Base-by-base conservation (phyloP, 2,888 invertebrate genomes). In the Lucinisca nassula region DNA sequence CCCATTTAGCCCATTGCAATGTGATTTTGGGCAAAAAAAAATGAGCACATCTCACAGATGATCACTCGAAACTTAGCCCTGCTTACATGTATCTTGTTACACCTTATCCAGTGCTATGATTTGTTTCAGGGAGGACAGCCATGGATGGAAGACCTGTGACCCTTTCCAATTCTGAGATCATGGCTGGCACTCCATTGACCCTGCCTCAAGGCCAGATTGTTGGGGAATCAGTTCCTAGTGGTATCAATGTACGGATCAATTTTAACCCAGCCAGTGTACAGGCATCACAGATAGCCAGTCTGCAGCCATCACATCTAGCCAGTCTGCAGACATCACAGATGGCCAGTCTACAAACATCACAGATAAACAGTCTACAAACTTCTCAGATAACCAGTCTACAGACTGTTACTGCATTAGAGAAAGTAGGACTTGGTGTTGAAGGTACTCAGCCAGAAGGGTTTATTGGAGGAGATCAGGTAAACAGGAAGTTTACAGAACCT, bases 381-480 rank as follows among this genome's bases (percentile, higher is more conserved):
- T 17, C 58, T 4, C 58, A 58, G 4, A 24, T n/a, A 4, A 21
- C 17, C 21, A 51, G 21, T 51, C 51, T 10, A 58, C 4, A 12
- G 12, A 27, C 24, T 27, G 58, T 27, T 2, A 58, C 24, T 8
- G 14, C 6, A 24, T 27, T 58, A 1, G 27, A 27, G 10, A 58
- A 58, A 10, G 51, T 49, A 21, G 58, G 8, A 6, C 58, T 24
- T 3, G 35, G 82, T 10, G 84, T 79, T 0, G 79, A 85, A 17
- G 85, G 86, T 67, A 81, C 85, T 17, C 89, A 89, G 30, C 75
- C 85, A 35, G 85, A 74, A n/a, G 51, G 51, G 17, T 72, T 24
- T 35, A 72, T 72, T 21, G 27, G 24, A 24, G 4, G 6, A 4
- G 72, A 72, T 72, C 37, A 72, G 72, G 72, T 72, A 58, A 12